Percentiles rank a stretch among this genome's conserved stretches.
Conservation (phyloP, 2,888 invertebrate genomes). For the Chrysolina oricalcia region DNA sequence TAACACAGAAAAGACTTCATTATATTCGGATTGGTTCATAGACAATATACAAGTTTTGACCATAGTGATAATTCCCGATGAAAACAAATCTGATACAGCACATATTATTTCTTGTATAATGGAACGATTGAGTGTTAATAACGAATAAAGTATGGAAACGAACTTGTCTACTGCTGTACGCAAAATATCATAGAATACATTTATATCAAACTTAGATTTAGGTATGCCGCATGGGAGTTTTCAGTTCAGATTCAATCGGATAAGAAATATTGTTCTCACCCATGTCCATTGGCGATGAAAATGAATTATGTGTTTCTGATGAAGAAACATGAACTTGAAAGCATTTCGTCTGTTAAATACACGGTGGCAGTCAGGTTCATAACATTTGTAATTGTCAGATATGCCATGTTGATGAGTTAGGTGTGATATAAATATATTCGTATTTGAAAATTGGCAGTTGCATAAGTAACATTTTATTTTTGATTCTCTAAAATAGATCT, state of each 20-base stretch:
- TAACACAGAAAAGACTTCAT: conserved; percentile 26
- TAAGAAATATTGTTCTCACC: background rate
- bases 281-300: background rate
- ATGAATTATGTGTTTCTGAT: conserved; percentile 10
- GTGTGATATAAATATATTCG: conserved; percentile 20
- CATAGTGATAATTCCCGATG: conserved; percentile 16
- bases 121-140: conserved; percentile 15
- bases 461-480: conserved; percentile 27
- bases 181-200: conserved; percentile 7
- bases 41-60: conserved; percentile 3
- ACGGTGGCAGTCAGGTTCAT: conserved; percentile 16
- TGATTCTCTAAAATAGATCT: conserved; percentile 13
- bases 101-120: conserved; percentile 25
- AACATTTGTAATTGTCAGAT: conserved; percentile 27
- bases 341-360: conserved; percentile 31
- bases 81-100: conserved; percentile 19
- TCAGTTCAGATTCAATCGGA: conserved; percentile 3
- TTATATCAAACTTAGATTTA: conserved; percentile 23
- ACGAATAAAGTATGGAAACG: conserved; percentile 15
- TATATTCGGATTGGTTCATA: conserved; percentile 6
- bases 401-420: conserved; percentile 23
- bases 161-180: conserved; percentile 14
- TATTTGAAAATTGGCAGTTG: conserved; percentile 2
- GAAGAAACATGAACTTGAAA: conserved; percentile 21
- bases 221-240: conserved; percentile 8